Conservation (phyloP, 2,113 vertebrate genomes). For the Melanostigma gelatinosum region DNA sequence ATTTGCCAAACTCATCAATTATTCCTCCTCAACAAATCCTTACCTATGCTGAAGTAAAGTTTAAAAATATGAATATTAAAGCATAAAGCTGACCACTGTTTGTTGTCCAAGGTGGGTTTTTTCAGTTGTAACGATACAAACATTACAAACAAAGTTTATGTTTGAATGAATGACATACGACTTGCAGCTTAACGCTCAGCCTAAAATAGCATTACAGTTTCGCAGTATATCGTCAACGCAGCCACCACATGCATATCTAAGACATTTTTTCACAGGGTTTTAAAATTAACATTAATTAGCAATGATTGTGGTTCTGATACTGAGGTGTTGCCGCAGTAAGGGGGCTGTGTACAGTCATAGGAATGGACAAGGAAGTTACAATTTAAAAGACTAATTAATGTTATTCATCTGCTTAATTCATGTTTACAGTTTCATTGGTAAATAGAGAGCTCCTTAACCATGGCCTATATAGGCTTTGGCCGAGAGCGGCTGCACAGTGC, state of each 20-base stretch:
- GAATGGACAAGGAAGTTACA: not conserved
- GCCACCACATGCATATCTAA: not conserved
- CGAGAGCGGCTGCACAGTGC: conserved; percentile 39
- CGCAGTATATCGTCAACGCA: not conserved
- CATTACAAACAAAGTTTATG: not conserved
- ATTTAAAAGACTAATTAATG: not conserved
- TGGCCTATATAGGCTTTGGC: conserved; percentile 35
- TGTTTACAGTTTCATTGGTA: conserved; percentile 31
- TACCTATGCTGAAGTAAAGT: not conserved
- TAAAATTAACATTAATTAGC: not conserved
- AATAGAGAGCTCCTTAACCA: conserved; percentile 7
- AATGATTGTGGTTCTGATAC: not conserved
- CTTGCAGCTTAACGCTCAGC: not conserved
- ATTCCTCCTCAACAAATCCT: not conserved
- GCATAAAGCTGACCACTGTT: not conserved
- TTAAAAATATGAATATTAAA: not conserved
- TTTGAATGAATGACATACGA: not conserved
- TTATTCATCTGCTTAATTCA: not conserved
- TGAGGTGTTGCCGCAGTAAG: not conserved
- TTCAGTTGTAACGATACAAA: not conserved
- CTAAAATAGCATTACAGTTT: not conserved
- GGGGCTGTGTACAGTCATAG: not conserved
- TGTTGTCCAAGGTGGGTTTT: not conserved
- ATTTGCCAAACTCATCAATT: conserved; percentile 6
- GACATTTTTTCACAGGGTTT: not conserved